A percentile compares a stretch with the other conserved stretches of the same genome.
These are phyloP conservation scores for Syngnathoides biaculeatus DNA, from an alignment of 2,113 vertebrate species.

Conservation along the genomic window DNA sequence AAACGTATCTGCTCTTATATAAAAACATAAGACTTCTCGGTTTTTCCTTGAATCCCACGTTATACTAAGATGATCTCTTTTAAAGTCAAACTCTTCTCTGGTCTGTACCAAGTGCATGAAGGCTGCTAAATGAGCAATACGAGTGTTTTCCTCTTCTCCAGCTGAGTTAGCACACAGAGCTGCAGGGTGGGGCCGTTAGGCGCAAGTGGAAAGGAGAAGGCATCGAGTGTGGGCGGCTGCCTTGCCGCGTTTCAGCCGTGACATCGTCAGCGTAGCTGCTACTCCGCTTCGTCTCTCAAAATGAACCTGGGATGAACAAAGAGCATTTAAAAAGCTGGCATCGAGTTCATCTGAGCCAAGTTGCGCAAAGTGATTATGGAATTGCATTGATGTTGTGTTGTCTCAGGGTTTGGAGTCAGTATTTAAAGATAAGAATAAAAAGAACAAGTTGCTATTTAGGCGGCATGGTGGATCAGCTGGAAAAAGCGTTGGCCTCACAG, in stretches of 20 bases:
- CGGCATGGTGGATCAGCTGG: too few species aligned
- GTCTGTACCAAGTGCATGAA: conserved; percentile 11
- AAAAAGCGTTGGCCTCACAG: too few species aligned
- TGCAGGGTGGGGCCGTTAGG: conserved; percentile 2
- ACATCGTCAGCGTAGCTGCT: conserved; percentile 12
- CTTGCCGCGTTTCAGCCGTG: conserved; percentile 1
- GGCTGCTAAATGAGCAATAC: conserved; percentile 37
- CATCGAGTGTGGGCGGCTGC: conserved; percentile 54
- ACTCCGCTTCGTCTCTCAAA: conserved; percentile 64
- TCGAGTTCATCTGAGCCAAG: too few species aligned
- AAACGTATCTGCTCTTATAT: too few species aligned
- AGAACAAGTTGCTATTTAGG: too few species aligned
- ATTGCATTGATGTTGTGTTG: too few species aligned
- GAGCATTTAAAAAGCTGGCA: background rate
- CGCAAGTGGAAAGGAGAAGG: conserved; percentile 38
- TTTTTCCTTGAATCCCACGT: background rate
- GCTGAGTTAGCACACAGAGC: conserved; percentile 23
- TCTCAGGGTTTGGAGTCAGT: too few species aligned
- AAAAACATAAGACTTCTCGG: background rate
- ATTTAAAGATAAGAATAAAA: too few species aligned
- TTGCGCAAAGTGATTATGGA: too few species aligned
- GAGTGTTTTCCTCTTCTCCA: conserved; percentile 7
- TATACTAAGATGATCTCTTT: conserved; percentile 12
- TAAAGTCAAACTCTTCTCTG: conserved; percentile 8
- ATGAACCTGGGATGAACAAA: conserved; percentile 61